Conservation (phyloP, 2,113 vertebrate species). For the Protomyctophum bolini region DNA sequence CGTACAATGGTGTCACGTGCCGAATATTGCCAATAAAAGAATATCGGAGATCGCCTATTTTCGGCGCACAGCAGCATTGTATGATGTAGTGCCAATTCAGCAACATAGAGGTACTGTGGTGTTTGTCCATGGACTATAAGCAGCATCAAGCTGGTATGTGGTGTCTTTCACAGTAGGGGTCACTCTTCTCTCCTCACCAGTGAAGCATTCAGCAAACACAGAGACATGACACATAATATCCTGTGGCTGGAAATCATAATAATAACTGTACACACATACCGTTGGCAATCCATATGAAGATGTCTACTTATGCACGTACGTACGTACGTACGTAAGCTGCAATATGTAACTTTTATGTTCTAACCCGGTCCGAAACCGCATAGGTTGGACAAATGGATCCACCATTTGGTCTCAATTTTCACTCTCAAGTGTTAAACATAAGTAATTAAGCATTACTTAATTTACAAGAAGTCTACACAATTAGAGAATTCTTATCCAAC, state of each 20-base stretch:
- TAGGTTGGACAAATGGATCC: too few species aligned
- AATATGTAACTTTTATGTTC: not conserved
- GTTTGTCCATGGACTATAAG: not conserved
- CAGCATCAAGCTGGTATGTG: slow-evolving; percentile 28
- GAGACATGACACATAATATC: not conserved
- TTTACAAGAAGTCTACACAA: too few species aligned
- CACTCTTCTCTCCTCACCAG: slow-evolving; percentile 74
- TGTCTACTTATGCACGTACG: not conserved
- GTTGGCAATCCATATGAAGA: slow-evolving; percentile 16
- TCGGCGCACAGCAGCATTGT: not conserved
- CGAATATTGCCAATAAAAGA: too few species aligned
- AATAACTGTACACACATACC: slow-evolving; percentile 3
- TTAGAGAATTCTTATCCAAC: too few species aligned
- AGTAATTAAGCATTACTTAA: too few species aligned
- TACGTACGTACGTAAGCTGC: slow-evolving; percentile 32
- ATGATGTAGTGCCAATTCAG: not conserved
- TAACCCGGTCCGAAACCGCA: too few species aligned
- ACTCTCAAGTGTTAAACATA: too few species aligned
- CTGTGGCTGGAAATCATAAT: not conserved
- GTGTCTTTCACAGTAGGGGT: slow-evolving; percentile 76
- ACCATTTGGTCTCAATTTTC: too few species aligned
- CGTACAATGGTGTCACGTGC: too few species aligned
- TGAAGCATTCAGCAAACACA: slow-evolving; percentile 21
- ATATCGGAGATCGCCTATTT: not conserved
- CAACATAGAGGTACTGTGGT: not conserved